Evolutionary conservation across 2,797 vertebrate genomes (phyloP).

Genomic region (Protosalanx chinensis): DNA sequence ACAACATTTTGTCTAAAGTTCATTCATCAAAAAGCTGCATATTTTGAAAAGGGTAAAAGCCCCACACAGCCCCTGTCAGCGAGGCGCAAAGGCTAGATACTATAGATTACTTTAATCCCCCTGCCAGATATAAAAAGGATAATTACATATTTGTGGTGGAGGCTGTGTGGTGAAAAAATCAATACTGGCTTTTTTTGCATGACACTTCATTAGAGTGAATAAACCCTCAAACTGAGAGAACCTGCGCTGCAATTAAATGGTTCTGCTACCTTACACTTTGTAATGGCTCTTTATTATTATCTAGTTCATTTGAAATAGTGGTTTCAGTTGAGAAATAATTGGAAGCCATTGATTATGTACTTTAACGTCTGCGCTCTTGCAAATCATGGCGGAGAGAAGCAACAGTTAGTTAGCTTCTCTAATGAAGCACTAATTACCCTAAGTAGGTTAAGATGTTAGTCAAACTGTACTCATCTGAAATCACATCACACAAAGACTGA

Average conservation of each 20-base stretch:
- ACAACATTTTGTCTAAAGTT: slow-evolving; percentile 98
- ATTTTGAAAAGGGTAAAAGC: slow-evolving; percentile 99
- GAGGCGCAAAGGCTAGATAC: slow-evolving; percentile 99
- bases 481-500: slow-evolving; percentile 75
- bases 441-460: slow-evolving; percentile 99
- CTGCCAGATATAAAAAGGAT: slow-evolving; percentile 99
- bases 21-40: slow-evolving; percentile 99
- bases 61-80: slow-evolving; percentile 94
- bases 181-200: slow-evolving; percentile 99
- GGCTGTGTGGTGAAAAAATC: slow-evolving; percentile 99
- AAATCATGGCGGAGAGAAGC: slow-evolving; percentile 98
- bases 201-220: slow-evolving; percentile 99
- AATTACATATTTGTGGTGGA: slow-evolving; percentile 99
- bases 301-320: slow-evolving; percentile 99
- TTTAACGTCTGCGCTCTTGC: slow-evolving; percentile 99
- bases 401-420: slow-evolving; percentile 99
- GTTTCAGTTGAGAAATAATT: slow-evolving; percentile 99
- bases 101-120: slow-evolving; percentile 99
- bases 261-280: slow-evolving; percentile 96
- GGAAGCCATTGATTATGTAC: slow-evolving; percentile 99
- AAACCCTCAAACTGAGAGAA: slow-evolving; percentile 98
- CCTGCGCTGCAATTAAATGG: slow-evolving; percentile 99
- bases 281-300: slow-evolving; percentile 99
- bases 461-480: slow-evolving; percentile 93
- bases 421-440: slow-evolving; percentile 99